A percentile compares a stretch with the other conserved stretches of the same genome.
These are phyloP conservation scores for Encarsia formosa DNA, from an alignment of 2,888 invertebrate species.

Conservation along the genomic window DNA sequence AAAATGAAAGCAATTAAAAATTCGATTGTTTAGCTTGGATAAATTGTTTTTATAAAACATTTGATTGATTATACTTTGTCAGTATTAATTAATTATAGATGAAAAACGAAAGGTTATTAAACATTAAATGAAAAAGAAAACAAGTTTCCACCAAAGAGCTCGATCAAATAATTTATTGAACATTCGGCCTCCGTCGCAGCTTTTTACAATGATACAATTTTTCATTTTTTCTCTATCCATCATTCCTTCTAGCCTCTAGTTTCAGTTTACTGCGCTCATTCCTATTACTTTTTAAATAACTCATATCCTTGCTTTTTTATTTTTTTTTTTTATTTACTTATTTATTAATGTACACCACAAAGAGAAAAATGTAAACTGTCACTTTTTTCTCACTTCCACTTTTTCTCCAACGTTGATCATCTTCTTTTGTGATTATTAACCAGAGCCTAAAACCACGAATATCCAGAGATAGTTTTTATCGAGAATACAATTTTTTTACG, in stretches of 20 bases:
- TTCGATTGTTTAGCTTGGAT: too few relatives aligned
- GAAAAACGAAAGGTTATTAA: too few relatives aligned
- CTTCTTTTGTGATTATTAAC: not conserved
- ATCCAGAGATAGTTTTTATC: slow-evolving; percentile 22
- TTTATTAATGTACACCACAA: slow-evolving; percentile 18
- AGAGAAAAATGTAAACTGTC: slow-evolving; percentile 19
- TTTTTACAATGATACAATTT: slow-evolving; percentile 41
- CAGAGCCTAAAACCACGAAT: slow-evolving; percentile 21
- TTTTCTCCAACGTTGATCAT: not conserved
- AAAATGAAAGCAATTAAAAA: too few relatives aligned
- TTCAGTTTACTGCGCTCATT: slow-evolving; percentile 3
- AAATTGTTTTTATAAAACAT: too few relatives aligned
- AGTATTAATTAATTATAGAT: too few relatives aligned
- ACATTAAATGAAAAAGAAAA: not conserved
- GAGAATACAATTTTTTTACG: slow-evolving; percentile 24
- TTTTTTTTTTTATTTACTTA: slow-evolving; percentile 9
- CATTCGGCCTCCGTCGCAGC: slow-evolving; percentile 35
- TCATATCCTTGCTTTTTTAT: not conserved
- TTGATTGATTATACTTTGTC: too few relatives aligned
- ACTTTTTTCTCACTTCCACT: slow-evolving; percentile 10
- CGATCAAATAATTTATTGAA: slow-evolving; percentile 44
- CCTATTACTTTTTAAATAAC: too few relatives aligned
- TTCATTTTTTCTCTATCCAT: slow-evolving; percentile 8
- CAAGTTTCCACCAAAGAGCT: slow-evolving; percentile 27
- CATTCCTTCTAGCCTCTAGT: not conserved